These are phyloP conservation scores for Coryphaenoides rupestris DNA, from an alignment of 2,113 vertebrate species.

Conservation along the genomic window DNA sequence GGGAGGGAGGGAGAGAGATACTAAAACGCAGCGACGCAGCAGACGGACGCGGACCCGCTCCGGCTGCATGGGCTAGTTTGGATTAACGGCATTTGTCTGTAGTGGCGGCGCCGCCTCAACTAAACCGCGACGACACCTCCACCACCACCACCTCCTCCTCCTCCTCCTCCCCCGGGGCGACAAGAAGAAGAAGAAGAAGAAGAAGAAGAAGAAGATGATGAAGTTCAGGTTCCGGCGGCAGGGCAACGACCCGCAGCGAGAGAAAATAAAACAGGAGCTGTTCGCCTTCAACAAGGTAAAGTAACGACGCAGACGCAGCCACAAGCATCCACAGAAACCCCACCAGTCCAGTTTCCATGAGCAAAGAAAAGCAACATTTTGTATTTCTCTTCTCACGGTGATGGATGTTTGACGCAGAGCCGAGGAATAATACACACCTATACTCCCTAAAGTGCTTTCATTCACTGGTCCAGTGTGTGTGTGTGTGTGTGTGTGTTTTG, in stretches of 20 bases:
- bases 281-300: slow-evolving; percentile 94
- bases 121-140: slow-evolving; percentile 8
- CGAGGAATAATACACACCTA: too few relatives aligned
- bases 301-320: slow-evolving; percentile 32
- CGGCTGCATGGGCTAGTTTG: slow-evolving; percentile 58
- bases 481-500: too few relatives aligned
- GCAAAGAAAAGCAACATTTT: too few relatives aligned
- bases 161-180: slow-evolving; percentile 35
- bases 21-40: slow-evolving; percentile 32
- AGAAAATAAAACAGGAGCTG: slow-evolving; percentile 92
- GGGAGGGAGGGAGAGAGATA: slow-evolving; percentile 26
- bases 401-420: too few relatives aligned
- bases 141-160: slow-evolving; percentile 28
- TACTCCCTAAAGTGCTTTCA: too few relatives aligned
- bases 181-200: too few relatives aligned
- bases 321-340: not conserved
- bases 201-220: too few relatives aligned
- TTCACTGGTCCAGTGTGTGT: too few relatives aligned
- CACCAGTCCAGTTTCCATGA: too few relatives aligned
- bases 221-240: slow-evolving; percentile 95
- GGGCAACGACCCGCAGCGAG: slow-evolving; percentile 90
- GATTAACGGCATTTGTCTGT: slow-evolving; percentile 64
- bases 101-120: slow-evolving; percentile 31
- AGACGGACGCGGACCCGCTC: slow-evolving; percentile 31
- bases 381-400: too few relatives aligned